phyloP scores from a whole-genome alignment of 2,797 vertebrate species.

The Danio albolineatus region DNA sequence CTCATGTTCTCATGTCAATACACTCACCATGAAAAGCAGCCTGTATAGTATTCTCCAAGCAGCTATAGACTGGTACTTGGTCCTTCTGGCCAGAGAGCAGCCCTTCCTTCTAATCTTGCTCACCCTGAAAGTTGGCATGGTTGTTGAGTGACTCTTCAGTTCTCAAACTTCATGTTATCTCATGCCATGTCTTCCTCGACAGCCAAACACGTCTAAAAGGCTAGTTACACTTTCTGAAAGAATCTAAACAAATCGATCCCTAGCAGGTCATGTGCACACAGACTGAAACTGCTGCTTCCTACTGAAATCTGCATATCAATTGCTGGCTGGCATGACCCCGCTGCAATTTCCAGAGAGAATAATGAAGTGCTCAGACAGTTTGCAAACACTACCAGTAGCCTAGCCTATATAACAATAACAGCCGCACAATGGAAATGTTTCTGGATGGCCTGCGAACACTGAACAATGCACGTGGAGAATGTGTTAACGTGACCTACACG shows the following conservation, averaged over 20 bases:
- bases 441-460: slow-evolving; percentile 73
- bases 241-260: slow-evolving; percentile 65
- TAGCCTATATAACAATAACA: slow-evolving; percentile 72
- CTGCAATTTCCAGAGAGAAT: slow-evolving; percentile 69
- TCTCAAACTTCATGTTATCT: slow-evolving; percentile 9
- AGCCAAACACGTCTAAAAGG: slow-evolving; percentile 14
- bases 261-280: slow-evolving; percentile 62
- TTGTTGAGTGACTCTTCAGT: slow-evolving; percentile 15
- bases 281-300: slow-evolving; percentile 65
- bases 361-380: slow-evolving; percentile 66
- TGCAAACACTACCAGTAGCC: slow-evolving; percentile 46
- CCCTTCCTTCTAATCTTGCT: slow-evolving; percentile 78
- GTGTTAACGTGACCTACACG: slow-evolving; percentile 10
- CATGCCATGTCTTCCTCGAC: slow-evolving; percentile 19
- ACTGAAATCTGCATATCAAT: slow-evolving; percentile 71
- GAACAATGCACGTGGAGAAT: slow-evolving; percentile 1
- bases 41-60: slow-evolving; percentile 81
- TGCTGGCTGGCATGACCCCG: slow-evolving; percentile 63
- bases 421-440: slow-evolving; percentile 77
- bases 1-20: background rate
- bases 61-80: slow-evolving; percentile 76
- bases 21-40: slow-evolving; percentile 82
- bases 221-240: slow-evolving; percentile 59
- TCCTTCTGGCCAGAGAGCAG: slow-evolving; percentile 79
- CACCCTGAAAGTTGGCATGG: slow-evolving; percentile 78